Evolutionary conservation across 2,888 invertebrate genomes (phyloP).

Genomic region (Meiosimyza platycephala): DNA sequence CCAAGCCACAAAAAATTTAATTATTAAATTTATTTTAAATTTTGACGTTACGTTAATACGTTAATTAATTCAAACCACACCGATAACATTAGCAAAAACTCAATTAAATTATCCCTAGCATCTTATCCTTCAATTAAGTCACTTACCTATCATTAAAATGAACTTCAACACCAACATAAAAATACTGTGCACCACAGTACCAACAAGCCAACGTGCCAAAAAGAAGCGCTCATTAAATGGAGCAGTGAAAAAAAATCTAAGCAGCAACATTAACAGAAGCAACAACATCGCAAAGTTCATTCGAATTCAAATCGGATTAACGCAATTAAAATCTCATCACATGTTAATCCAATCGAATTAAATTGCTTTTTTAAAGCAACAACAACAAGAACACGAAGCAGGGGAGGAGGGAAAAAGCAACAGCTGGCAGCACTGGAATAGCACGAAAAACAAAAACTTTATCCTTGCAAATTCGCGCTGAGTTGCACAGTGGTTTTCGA

Average conservation of each 20-base stretch:
- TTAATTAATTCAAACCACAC: too few relatives aligned
- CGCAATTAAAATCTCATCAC: slow-evolving; percentile 38
- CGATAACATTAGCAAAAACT: too few relatives aligned
- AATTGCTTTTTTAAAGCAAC: slow-evolving; percentile 8
- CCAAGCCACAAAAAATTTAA: too few relatives aligned
- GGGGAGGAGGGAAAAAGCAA: not conserved
- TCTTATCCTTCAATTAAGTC: not conserved
- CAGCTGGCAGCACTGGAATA: not conserved
- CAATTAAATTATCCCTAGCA: too few relatives aligned
- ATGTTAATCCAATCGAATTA: slow-evolving; percentile 35
- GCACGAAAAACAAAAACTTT: not conserved
- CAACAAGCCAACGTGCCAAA: not conserved
- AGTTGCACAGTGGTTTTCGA: too few relatives aligned
- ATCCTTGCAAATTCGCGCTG: not conserved
- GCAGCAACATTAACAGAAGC: not conserved
- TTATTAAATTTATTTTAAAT: too few relatives aligned
- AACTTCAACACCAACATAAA: not conserved
- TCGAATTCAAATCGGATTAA: slow-evolving; percentile 33
- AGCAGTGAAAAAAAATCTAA: too few relatives aligned
- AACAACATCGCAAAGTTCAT: not conserved
- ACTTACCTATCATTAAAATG: slow-evolving; percentile 14
- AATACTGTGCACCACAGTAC: too few relatives aligned
- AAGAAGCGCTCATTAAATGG: not conserved
- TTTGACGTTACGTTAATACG: too few relatives aligned
- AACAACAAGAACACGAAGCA: too few relatives aligned